Percentiles rank a stretch among this genome's conserved stretches.
These are phyloP conservation scores for Catocala nupta DNA, from an alignment of 2,888 invertebrate genomes.

Conservation along the genomic window DNA sequence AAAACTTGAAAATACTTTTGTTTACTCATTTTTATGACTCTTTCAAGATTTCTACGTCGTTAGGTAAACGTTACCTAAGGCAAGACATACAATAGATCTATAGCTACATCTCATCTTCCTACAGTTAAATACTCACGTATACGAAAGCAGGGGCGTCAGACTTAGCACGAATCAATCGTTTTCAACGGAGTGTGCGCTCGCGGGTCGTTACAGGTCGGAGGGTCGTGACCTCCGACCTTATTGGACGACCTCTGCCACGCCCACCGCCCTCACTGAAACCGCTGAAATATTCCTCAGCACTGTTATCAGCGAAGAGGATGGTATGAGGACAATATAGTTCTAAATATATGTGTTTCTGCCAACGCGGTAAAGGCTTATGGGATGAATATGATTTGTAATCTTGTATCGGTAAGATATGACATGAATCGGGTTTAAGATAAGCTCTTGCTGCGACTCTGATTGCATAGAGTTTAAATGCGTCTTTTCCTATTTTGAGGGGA, in stretches of 20 bases:
- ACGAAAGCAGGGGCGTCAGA: constrained; percentile 44
- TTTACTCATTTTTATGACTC: too few relatives aligned
- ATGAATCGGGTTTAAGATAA: too few relatives aligned
- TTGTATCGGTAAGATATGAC: too few relatives aligned
- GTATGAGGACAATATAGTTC: constrained; percentile 52
- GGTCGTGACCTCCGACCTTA: constrained; percentile 84
- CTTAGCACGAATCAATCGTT: constrained; percentile 51
- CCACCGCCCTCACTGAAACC: constrained; percentile 68
- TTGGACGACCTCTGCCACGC: constrained; percentile 85
- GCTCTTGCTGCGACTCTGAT: too few relatives aligned
- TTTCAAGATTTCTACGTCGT: too few relatives aligned
- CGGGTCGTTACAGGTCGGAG: constrained; percentile 64
- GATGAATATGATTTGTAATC: too few relatives aligned
- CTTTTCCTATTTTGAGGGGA: too few relatives aligned
- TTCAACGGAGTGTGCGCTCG: constrained; percentile 44
- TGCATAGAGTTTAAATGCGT: too few relatives aligned
- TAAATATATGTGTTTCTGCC: neutral
- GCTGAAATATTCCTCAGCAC: constrained; percentile 56
- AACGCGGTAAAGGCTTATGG: too few relatives aligned
- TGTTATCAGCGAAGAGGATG: constrained; percentile 53
- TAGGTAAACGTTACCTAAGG: too few relatives aligned
- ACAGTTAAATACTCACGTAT: neutral
- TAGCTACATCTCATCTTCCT: neutral
- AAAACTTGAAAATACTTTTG: too few relatives aligned
- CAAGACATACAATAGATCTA: too few relatives aligned